Percentiles rank a stretch among this genome's conserved stretches.
These are phyloP conservation scores for Stenchaetothrips biformis DNA, from an alignment of 2,888 invertebrate species.

Conservation along the genomic window DNA sequence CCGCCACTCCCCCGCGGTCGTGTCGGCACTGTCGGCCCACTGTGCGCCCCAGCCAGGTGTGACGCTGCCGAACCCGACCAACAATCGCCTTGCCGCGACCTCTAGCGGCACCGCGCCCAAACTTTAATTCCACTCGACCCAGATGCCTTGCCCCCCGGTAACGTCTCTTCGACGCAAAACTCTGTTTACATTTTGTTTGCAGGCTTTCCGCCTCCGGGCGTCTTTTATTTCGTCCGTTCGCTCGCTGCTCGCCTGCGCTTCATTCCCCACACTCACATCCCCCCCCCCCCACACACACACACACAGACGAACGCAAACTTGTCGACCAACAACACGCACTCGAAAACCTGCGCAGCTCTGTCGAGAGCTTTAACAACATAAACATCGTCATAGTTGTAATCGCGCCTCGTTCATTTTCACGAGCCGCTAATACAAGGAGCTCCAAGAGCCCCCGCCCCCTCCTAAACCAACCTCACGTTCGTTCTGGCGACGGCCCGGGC, in stretches of 20 bases:
- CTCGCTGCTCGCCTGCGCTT: no score
- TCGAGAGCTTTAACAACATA: neutral
- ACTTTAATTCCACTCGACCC: neutral
- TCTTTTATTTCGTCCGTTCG: no score
- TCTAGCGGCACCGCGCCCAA: neutral
- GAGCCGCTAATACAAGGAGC: conserved; percentile 2
- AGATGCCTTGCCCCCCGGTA: neutral
- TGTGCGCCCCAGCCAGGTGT: neutral
- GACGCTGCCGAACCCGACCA: neutral
- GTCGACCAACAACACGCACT: no score
- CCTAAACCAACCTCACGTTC: neutral
- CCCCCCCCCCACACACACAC: neutral
- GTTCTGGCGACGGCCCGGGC: neutral
- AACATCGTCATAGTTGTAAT: conserved; percentile 6
- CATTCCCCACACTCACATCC: no score
- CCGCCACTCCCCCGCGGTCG: neutral
- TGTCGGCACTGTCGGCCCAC: neutral
- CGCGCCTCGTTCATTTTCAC: conserved; percentile 1
- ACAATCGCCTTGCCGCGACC: neutral
- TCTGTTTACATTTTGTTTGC: no score
- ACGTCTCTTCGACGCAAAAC: neutral
- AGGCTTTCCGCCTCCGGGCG: no score
- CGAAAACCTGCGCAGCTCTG: neutral
- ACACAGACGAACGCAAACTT: neutral
- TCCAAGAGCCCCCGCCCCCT: neutral